A percentile compares a stretch with the other conserved stretches of the same genome.
Evolutionary conservation across 2,888 invertebrate species (phyloP).

Genomic region (Dryocosmus kuriphilus): DNA sequence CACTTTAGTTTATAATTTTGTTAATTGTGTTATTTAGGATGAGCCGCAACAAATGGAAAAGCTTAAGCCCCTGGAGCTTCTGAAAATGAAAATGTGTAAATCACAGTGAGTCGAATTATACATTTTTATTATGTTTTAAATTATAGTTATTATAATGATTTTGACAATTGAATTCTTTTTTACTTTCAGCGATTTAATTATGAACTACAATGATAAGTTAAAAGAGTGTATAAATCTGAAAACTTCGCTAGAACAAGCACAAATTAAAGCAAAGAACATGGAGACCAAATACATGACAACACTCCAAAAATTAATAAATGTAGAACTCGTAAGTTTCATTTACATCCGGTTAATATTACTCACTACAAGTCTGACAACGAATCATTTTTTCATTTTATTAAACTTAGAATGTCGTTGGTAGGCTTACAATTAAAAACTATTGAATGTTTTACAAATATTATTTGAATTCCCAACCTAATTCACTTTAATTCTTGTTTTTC

Average conservation of each 20-base stretch:
- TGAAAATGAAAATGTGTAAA: constrained; percentile 28
- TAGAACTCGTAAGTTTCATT: constrained; percentile 7
- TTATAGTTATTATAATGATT: not conserved
- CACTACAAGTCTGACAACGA: not conserved
- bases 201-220: constrained; percentile 22
- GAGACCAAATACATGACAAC: not conserved
- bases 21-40: not conserved
- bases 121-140: not conserved
- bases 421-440: not conserved
- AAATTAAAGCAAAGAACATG: constrained; percentile 14
- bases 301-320: constrained; percentile 22
- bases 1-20: not conserved
- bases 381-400: not conserved
- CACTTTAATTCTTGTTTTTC: not conserved
- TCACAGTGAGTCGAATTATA: constrained; percentile 14
- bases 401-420: not conserved
- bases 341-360: not conserved
- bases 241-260: not conserved
- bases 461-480: not conserved
- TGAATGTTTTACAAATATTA: not conserved
- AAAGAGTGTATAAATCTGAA: not conserved
- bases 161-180: not conserved
- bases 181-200: constrained; percentile 32
- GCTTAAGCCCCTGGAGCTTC: constrained; percentile 9
- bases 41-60: constrained; percentile 5